phyloP scores from a whole-genome alignment of 2,888 invertebrate species.

The Crematogaster levior region DNA sequence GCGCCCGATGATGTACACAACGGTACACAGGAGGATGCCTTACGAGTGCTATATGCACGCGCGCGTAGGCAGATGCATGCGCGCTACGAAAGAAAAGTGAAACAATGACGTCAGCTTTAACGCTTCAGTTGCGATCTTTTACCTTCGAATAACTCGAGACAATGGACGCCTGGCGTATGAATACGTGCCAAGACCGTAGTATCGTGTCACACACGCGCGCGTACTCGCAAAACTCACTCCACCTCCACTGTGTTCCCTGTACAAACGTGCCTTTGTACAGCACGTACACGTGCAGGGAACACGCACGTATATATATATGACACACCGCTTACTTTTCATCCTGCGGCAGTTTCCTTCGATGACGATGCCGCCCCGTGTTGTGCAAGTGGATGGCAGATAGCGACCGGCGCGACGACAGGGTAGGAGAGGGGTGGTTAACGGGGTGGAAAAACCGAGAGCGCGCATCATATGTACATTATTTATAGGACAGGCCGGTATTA shows the following conservation, averaged over 20 bases:
- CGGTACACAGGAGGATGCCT: constrained; percentile 1
- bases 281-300: constrained; percentile 20
- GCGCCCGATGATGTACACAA: constrained; percentile 7
- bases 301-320: constrained; percentile 31
- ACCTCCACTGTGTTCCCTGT: not conserved
- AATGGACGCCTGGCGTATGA: constrained; percentile 71
- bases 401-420: not conserved
- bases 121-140: constrained; percentile 71
- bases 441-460: constrained; percentile 58
- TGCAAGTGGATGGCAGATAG: constrained; percentile 51
- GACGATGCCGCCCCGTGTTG: constrained; percentile 33
- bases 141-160: constrained; percentile 74
- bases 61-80: constrained; percentile 39
- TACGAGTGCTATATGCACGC: not conserved
- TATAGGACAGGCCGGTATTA: constrained; percentile 69
- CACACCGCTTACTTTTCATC: constrained; percentile 62
- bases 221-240: constrained; percentile 44
- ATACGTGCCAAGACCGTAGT: constrained; percentile 70
- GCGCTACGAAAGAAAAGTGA: constrained; percentile 47
- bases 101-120: constrained; percentile 66
- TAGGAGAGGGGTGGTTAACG: not conserved
- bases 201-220: constrained; percentile 55
- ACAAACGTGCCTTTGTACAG: constrained; percentile 20
- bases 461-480: constrained; percentile 67
- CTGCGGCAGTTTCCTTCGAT: constrained; percentile 45